Evolutionary conservation across 2,888 invertebrate species (phyloP).

Genomic region (Teleiodes luculella): DNA sequence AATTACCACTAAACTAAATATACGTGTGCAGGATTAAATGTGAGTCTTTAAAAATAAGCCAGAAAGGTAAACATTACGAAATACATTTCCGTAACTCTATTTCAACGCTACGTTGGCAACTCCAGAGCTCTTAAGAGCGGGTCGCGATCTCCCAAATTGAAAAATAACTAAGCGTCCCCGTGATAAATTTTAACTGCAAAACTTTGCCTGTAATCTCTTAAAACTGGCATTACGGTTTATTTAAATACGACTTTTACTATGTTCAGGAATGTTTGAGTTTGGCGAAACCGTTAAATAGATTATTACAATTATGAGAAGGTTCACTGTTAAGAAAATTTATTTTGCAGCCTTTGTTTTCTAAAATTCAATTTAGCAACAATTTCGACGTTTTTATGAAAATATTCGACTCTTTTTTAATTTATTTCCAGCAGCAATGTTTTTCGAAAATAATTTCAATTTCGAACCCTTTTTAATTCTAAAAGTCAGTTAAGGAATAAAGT

Average conservation of each 20-base stretch:
- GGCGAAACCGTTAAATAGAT: not conserved
- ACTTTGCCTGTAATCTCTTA: conserved; percentile 54
- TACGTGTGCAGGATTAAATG: too few species aligned
- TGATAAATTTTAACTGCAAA: conserved; percentile 57
- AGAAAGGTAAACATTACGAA: not conserved
- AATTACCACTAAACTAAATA: too few species aligned
- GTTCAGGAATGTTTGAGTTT: conserved; percentile 16
- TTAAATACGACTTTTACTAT: conserved; percentile 47
- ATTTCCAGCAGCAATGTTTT: too few species aligned
- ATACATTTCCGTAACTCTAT: not conserved
- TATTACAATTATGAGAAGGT: not conserved
- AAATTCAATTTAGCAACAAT: not conserved
- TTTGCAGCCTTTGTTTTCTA: not conserved
- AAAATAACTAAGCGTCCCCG: conserved; percentile 69
- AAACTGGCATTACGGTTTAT: conserved; percentile 50
- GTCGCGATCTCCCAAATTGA: conserved; percentile 59
- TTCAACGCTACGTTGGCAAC: conserved; percentile 37
- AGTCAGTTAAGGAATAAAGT: too few species aligned
- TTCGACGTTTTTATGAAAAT: too few species aligned
- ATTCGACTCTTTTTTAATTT: too few species aligned
- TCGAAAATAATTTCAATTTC: too few species aligned
- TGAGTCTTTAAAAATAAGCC: too few species aligned
- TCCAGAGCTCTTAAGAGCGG: conserved; percentile 43
- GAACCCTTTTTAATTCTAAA: too few species aligned
- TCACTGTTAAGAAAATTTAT: not conserved